Base-by-base conservation (phyloP, 2,113 vertebrate species). In the Synodontis membranacea region DNA sequence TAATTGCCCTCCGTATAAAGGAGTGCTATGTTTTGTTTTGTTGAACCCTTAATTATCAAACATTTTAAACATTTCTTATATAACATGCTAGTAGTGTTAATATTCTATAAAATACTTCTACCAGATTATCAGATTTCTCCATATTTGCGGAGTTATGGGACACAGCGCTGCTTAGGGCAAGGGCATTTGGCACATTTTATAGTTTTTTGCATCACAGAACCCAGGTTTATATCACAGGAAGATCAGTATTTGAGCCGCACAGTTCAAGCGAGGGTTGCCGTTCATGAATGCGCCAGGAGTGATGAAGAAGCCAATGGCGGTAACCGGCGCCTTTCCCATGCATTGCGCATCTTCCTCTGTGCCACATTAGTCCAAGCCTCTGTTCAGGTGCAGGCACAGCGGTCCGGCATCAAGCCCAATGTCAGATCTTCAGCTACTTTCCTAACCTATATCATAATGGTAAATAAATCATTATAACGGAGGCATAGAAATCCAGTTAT, bases 261-360 rank as follows among this genome's bases (percentile, higher is more conserved):
- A 17, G 68, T 72, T 68, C 81, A 82, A 39, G 84, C 46, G 52
- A 52, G 78, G 46, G 80, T 76, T 84, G 37, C 76, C 56, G 82
- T 87, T 56, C 82, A 85, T 76, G 79, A 89, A 68, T n/a, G 56
- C 86, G 83, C 80, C 84, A 84, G 48, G 25, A 42, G 68, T 72
- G 72, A 72, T 83, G 79, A 83, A 64, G 8, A 62, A 87, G 82
- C 82, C 72, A 82, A 78, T 10, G 4, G 56, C 15, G 70, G 72
- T 87, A 86, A 90, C 83, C 37, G 85, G 82, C 83, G 78, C 78
- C 56, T 82, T 54, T 62, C 15, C 46, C 64, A 66, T 70, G 60
- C 44, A 31, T 75, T 60, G 23, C 70, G n/a, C 21, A 17, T 85
- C 56, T 76, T 78, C 39, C 74, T 76, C 39, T 66, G 42, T 79